These are phyloP conservation scores for Nudaria mundana DNA, from an alignment of 2,888 invertebrate species.

Conservation along the genomic window DNA sequence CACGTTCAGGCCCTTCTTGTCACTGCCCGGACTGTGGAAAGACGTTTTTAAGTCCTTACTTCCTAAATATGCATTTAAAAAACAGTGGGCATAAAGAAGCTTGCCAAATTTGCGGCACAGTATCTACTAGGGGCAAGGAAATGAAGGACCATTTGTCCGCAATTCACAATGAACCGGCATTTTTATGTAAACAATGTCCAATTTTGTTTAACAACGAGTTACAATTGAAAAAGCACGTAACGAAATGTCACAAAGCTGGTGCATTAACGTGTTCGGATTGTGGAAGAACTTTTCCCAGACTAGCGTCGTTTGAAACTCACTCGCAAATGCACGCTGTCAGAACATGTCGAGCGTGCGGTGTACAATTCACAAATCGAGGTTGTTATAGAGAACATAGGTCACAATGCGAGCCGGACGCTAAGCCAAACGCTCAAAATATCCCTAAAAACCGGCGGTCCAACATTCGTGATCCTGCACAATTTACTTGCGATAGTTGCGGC, in stretches of 20 bases:
- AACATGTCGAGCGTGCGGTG: constrained; percentile 58
- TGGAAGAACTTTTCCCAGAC: constrained; percentile 55
- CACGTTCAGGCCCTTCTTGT: constrained; percentile 49
- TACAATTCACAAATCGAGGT: constrained; percentile 61
- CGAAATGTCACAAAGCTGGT: constrained; percentile 48
- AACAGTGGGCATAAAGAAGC: constrained; percentile 68
- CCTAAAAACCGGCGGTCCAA: constrained; percentile 56
- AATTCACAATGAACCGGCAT: constrained; percentile 42
- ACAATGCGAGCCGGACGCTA: constrained; percentile 64
- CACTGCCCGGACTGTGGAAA: constrained; percentile 63
- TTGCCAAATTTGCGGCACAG: constrained; percentile 53
- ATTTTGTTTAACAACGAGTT: constrained; percentile 39
- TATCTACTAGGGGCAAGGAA: constrained; percentile 46
- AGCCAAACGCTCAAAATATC: constrained; percentile 47
- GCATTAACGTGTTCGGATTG: constrained; percentile 58
- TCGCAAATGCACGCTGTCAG: constrained; percentile 65
- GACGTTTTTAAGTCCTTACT: constrained; percentile 54
- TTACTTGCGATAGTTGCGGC: constrained; percentile 63
- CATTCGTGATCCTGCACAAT: constrained; percentile 62
- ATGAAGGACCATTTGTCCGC: constrained; percentile 51
- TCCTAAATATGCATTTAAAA: constrained; percentile 55
- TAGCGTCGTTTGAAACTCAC: constrained; percentile 55
- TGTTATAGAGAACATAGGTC: constrained; percentile 67
- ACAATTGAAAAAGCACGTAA: constrained; percentile 45
- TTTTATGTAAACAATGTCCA: constrained; percentile 57